These are phyloP conservation scores for Arvicola amphibius DNA, from an alignment of 2,797 vertebrate species.

Conservation along the genomic window DNA sequence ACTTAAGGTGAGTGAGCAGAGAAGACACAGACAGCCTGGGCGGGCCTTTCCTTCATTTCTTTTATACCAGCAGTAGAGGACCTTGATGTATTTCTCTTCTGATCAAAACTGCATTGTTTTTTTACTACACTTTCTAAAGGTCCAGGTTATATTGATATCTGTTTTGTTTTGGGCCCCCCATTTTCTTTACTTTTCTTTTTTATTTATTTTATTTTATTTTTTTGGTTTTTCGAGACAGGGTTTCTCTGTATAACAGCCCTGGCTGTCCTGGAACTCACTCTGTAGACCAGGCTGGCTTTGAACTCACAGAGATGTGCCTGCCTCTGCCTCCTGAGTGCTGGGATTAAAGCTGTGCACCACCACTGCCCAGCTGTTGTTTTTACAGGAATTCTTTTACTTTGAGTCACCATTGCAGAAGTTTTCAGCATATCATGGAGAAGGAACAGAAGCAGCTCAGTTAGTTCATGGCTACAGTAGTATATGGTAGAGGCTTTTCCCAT, in stretches of 20 bases:
- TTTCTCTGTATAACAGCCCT: not conserved
- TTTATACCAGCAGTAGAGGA: not conserved
- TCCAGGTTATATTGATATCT: constrained; percentile 17
- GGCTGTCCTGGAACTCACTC: not conserved
- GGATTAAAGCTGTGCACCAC: not conserved
- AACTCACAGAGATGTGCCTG: not conserved
- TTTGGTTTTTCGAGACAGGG: not conserved
- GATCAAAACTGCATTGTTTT: constrained; percentile 14
- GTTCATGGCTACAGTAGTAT: not conserved
- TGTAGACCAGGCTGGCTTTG: not conserved
- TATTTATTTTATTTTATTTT: not conserved
- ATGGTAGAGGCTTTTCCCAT: not conserved
- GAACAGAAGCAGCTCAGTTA: not conserved
- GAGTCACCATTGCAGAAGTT: not conserved
- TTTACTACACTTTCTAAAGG: not conserved
- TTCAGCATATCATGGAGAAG: not conserved
- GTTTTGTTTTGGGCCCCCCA: not conserved
- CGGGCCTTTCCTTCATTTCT: not conserved
- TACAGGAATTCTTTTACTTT: not conserved
- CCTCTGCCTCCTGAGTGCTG: not conserved
- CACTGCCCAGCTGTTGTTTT: not conserved
- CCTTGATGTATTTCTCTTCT: constrained; percentile 15
- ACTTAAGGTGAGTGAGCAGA: not conserved
- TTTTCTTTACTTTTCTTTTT: not conserved
- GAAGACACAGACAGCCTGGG: not conserved